Percentiles rank a stretch among this genome's conserved stretches.
These are phyloP conservation scores for Apotomis capreana DNA, from an alignment of 2,888 invertebrate genomes.

Conservation along the genomic window DNA sequence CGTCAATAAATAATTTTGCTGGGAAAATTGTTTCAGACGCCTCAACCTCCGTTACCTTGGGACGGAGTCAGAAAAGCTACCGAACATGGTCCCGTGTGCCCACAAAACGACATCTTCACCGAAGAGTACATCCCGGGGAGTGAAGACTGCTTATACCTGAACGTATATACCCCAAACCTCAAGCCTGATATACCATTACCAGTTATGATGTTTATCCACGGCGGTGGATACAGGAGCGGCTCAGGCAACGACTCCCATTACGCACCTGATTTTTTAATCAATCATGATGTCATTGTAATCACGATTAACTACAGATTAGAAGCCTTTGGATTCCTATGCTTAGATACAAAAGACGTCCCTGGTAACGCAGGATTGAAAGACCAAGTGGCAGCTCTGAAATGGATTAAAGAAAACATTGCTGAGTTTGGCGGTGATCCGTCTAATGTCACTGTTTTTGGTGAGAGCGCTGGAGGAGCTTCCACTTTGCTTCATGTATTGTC, in stretches of 20 bases:
- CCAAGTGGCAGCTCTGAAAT: conserved; percentile 58
- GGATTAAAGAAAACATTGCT: conserved; percentile 58
- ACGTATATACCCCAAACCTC: conserved; percentile 59
- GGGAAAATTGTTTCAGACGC: conserved; percentile 19
- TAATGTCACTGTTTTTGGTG: conserved; percentile 60
- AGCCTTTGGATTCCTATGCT: conserved; percentile 81
- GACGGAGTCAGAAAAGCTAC: conserved; percentile 39
- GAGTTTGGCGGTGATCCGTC: conserved; percentile 59
- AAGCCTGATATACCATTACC: conserved; percentile 49
- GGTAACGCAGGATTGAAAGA: conserved; percentile 84
- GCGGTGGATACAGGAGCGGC: conserved; percentile 59
- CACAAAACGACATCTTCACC: conserved; percentile 36
- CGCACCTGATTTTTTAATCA: conserved; percentile 81
- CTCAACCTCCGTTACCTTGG: conserved; percentile 42
- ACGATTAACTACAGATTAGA: conserved; percentile 83
- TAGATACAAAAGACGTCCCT: conserved; percentile 78
- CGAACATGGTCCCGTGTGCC: conserved; percentile 39
- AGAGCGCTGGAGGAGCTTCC: conserved; percentile 62
- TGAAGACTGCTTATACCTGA: conserved; percentile 64
- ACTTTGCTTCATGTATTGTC: conserved; percentile 56
- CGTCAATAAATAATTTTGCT: background rate
- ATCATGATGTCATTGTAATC: conserved; percentile 79
- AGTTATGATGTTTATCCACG: conserved; percentile 67
- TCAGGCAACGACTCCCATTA: conserved; percentile 72
- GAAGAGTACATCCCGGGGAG: conserved; percentile 40